phyloP scores from a whole-genome alignment of 2,888 invertebrate species.

The Drosophila mettleri region DNA sequence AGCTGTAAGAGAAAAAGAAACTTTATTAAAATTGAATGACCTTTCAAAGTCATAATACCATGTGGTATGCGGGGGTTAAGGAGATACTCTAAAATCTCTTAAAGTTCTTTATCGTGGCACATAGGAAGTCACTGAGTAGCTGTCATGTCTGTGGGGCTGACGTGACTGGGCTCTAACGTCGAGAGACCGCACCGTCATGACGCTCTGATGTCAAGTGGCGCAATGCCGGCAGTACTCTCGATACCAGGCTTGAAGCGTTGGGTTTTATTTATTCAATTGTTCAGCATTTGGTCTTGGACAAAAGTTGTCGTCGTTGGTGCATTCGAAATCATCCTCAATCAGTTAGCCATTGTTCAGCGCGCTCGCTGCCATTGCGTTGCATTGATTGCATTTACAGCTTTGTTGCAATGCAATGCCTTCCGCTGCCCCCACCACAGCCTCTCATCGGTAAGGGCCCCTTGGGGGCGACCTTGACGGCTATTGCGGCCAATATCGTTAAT shows the following conservation, averaged over 20 bases:
- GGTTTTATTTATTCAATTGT: background rate
- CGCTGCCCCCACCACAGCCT: background rate
- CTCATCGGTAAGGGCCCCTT: constrained; percentile 28
- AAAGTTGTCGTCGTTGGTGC: constrained; percentile 15
- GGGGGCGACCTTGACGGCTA: constrained; percentile 65
- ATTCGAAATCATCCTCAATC: constrained; percentile 24
- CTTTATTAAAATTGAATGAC: too few relatives aligned
- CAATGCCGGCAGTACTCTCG: too few relatives aligned
- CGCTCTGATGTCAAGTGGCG: background rate
- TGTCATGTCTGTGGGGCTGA: background rate
- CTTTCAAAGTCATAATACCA: too few relatives aligned
- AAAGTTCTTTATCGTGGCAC: too few relatives aligned
- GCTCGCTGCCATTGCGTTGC: constrained; percentile 22
- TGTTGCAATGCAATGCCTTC: constrained; percentile 31
- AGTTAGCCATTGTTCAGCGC: constrained; percentile 25
- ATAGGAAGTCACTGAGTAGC: too few relatives aligned
- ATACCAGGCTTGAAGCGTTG: background rate
- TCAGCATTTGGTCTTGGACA: background rate
- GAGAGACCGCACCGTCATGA: background rate
- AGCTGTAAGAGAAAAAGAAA: constrained; percentile 12
- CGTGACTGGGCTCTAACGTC: background rate
- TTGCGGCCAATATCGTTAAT: constrained; percentile 57
- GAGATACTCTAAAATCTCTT: too few relatives aligned
- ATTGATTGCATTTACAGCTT: constrained; percentile 35
- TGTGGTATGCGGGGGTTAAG: too few relatives aligned